Base-by-base conservation (phyloP, 2,888 invertebrate genomes). In the Sesamia inferens region DNA sequence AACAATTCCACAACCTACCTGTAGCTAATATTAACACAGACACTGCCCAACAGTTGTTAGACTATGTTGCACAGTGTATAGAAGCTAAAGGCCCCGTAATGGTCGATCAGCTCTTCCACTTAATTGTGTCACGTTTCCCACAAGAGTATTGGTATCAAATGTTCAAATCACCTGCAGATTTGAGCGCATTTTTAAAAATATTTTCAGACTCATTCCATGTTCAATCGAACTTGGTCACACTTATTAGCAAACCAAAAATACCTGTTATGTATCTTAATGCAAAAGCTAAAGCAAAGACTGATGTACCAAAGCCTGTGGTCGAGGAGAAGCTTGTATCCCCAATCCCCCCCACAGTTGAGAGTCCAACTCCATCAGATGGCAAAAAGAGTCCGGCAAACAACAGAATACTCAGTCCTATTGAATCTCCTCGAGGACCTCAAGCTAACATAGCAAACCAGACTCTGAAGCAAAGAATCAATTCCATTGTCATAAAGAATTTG, bases 121-220 rank as follows among this genome's bases (percentile, higher is more conserved):
- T 98, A 87, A 98, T 98, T 55, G 97, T 98, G 67, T 97, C 98
- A 10, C 97, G 97, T 84, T 98, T 98, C 88, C 97, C 98, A 10
- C 97, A 97, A 90, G 98, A 98, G 82, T 97, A 97, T 85, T 98
- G 98, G 98, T 97, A 98, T 88, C 98, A 97, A 89, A 98, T 99
- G 96, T 99, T 99, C 89, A 99, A 99, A 92, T 99, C 98, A 5
- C 98, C 98, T 0, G 98, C 98, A 73, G 99, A 99, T 94, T 96
- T 99, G 85, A 97, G 98, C 67, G 99, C 99, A 65, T 99, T 99
- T 92, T 96, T 99, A 70, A 98, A 98, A 93, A 97, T 99, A 95
- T 99, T 99, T 92, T 98, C 99, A n/a, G 98, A 99, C 92, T 97
- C 98, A 88, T 99, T 99, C 94, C 98, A 98, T 92, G 98, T 99